Conservation (phyloP, 2,113 vertebrate species). For the Cepphus grylle region DNA sequence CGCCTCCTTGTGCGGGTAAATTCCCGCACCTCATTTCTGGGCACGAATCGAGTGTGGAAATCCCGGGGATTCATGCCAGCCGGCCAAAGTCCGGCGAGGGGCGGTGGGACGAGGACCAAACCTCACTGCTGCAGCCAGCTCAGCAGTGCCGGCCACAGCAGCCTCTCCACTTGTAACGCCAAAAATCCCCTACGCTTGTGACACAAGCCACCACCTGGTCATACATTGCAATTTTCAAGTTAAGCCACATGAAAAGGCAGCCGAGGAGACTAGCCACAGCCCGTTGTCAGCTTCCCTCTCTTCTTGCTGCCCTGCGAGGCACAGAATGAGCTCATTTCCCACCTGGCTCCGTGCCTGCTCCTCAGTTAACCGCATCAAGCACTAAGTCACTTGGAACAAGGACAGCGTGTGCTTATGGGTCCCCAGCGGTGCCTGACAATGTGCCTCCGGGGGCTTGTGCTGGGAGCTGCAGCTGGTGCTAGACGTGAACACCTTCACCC, state of each 20-base stretch:
- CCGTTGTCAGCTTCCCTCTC: background rate
- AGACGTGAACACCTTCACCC: background rate
- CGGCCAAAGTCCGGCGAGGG: background rate
- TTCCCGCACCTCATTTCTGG: background rate
- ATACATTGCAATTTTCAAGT: background rate
- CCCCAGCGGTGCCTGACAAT: background rate
- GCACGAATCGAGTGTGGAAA: background rate
- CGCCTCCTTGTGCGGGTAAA: background rate
- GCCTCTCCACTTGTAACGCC: background rate
- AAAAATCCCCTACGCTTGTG: accelerated
- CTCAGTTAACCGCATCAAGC: background rate
- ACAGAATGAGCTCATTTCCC: background rate
- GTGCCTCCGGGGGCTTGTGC: background rate
- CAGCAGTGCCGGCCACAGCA: background rate
- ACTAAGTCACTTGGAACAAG: background rate
- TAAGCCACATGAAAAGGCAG: accelerated
- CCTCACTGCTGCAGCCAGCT: background rate
- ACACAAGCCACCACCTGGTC: background rate
- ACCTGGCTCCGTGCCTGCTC: background rate
- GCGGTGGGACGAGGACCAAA: background rate
- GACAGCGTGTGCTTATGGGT: accelerated
- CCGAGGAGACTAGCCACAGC: accelerated
- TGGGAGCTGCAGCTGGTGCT: background rate
- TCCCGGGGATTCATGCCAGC: too few relatives aligned
- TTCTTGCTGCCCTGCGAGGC: background rate